Base-by-base conservation (phyloP, 2,888 invertebrate genomes). In the Pristionchus arcanus region DNA sequence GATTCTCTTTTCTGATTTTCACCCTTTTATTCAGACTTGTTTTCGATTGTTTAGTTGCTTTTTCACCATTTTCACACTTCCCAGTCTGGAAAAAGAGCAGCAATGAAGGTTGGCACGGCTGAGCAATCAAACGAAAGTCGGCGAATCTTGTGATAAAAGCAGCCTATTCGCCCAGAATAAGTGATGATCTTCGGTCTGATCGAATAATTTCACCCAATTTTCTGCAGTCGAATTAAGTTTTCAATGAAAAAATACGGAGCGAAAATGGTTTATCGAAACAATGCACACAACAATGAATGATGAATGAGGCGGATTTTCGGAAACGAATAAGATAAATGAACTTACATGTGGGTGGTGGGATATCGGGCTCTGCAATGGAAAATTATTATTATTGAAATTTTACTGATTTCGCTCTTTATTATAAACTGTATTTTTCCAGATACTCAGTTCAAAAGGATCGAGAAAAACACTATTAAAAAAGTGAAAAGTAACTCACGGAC, bases 291-390 rank as follows among this genome's bases (percentile, higher is more conserved):
- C 16, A 21, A 34, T 34, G 71, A 71, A 19, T 34, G 13, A 19
- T 34, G 13, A 71, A 71, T 34, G 71, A 71, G 71, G 71, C 71
- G 71, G 71, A 71, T 71, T 71, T 15, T 71, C 71, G 71, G 34
- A 15, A 16, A 28, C 71, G 34, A 71, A 71, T 71, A 19, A 34
- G 34, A 31, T 7, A 71, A 71, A 71, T 15, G 1, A 71, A 71
- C 71, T 71, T 71, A 71, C 71, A n/a, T 63, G 63, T 66, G 0
- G 34, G 34, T 13, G 71, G 71, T 0, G 71, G 71, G 21, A 31
- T 31, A 34, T 71, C 71, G 3, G 34, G 31, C 34, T 34, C 71
- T 71, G 71, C 9, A 71, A 71, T 71, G 71, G 28, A 71, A 71
- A 71, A 71, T 71, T 7, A 31, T 66, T 66, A 13, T 66, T 28